Evolutionary conservation across 2,113 vertebrate genomes (phyloP).

Genomic region (Caranx ignobilis): DNA sequence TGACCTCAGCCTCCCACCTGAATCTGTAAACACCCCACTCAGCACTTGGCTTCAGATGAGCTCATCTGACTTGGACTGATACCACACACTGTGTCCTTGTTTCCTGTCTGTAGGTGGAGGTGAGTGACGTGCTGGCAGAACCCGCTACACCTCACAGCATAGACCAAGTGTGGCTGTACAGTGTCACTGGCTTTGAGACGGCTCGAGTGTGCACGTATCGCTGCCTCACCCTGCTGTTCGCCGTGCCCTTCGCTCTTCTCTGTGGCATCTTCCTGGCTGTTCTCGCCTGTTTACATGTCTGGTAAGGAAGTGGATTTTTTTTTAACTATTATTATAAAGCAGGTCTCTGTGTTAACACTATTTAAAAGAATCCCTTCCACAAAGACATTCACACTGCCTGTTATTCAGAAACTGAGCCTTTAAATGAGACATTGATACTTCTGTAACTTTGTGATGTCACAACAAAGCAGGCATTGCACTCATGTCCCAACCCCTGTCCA

Average conservation of each 20-base stretch:
- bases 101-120: conserved; percentile 79
- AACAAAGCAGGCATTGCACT: too few species aligned
- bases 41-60: neutral
- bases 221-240: conserved; percentile 82
- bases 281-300: conserved; percentile 86
- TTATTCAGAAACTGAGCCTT: too few species aligned
- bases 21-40: neutral
- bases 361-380: too few species aligned
- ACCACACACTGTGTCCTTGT: neutral
- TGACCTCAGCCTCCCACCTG: neutral
- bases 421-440: too few species aligned
- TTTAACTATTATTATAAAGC: too few species aligned
- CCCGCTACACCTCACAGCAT: conserved; percentile 77
- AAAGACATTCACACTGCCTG: too few species aligned
- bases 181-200: conserved; percentile 81
- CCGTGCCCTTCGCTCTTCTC: conserved; percentile 83
- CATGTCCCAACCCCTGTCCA: too few species aligned
- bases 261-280: conserved; percentile 83
- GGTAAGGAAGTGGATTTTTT: conserved; percentile 66
- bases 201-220: conserved; percentile 84
- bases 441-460: too few species aligned
- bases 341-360: too few species aligned
- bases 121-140: conserved; percentile 84
- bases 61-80: too few species aligned
- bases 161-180: conserved; percentile 85